Evolutionary conservation across 2,113 vertebrate species (phyloP).

Genomic region (Callorhinus ursinus): DNA sequence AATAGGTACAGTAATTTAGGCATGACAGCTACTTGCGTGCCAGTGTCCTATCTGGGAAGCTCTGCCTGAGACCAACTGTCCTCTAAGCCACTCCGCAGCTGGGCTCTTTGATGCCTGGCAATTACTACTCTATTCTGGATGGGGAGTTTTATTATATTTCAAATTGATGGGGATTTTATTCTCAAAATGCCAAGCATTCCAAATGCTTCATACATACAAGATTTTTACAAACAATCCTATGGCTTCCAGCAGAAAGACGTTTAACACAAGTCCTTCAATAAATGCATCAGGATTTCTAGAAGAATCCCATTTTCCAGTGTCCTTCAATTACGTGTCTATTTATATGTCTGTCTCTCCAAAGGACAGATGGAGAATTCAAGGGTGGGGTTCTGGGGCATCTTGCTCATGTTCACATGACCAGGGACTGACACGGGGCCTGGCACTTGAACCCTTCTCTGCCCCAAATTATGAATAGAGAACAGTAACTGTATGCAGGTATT

Average conservation of each 20-base stretch:
- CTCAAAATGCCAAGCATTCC: slow-evolving; percentile 56
- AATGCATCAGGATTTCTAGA: neutral
- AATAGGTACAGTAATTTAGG: neutral
- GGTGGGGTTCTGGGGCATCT: neutral
- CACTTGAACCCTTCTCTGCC: neutral
- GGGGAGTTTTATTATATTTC: slow-evolving; percentile 54
- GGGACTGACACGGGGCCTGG: neutral
- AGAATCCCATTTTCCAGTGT: neutral
- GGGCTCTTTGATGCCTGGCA: neutral
- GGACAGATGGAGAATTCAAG: neutral
- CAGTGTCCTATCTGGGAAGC: neutral
- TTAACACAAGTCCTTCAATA: neutral
- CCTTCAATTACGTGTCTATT: neutral
- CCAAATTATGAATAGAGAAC: neutral
- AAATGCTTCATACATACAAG: slow-evolving; percentile 6
- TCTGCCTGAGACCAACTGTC: slow-evolving; percentile 35
- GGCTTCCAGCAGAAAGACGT: slow-evolving; percentile 5
- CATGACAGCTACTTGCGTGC: neutral
- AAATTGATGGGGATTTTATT: slow-evolving; percentile 56
- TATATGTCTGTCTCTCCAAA: neutral
- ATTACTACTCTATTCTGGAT: slow-evolving; percentile 25
- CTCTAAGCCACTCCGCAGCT: slow-evolving; percentile 12
- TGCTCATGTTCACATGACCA: neutral
- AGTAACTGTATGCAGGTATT: neutral
- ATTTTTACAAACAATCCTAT: slow-evolving; percentile 17